phyloP scores from a whole-genome alignment of 2,113 vertebrate species.

The Heteronetta atricapilla region DNA sequence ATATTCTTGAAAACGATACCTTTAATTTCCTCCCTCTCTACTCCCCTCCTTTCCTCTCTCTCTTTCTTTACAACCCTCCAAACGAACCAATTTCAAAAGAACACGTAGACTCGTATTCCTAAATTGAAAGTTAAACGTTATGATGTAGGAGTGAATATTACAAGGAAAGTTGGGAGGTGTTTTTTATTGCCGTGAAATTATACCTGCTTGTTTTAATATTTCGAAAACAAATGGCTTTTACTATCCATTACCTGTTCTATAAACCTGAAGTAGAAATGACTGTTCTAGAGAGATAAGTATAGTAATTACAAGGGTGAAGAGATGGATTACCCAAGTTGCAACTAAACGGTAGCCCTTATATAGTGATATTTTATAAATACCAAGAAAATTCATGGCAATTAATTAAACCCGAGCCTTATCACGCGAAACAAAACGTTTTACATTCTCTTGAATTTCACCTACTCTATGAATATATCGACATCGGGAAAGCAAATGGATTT shows the following conservation, averaged over 20 bases:
- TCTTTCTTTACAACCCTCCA: background rate
- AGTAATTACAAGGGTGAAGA: conserved; percentile 61
- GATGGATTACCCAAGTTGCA: conserved; percentile 54
- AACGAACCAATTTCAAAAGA: background rate
- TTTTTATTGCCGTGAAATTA: conserved; percentile 2
- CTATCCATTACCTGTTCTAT: conserved; percentile 56
- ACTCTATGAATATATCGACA: conserved; percentile 14
- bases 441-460: conserved; percentile 50
- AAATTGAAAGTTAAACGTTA: conserved; percentile 38
- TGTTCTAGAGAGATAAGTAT: conserved; percentile 63
- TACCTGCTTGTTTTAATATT: conserved; percentile 49
- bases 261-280: conserved; percentile 54
- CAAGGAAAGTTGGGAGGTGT: background rate
- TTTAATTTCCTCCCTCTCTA: conserved; percentile 7
- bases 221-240: conserved; percentile 50
- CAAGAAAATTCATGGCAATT: conserved; percentile 57
- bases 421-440: conserved; percentile 46
- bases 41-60: background rate
- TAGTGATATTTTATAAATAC: conserved; percentile 68
- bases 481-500: conserved; percentile 58
- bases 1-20: conserved; percentile 1
- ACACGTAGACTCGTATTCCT: background rate
- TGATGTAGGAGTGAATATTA: background rate
- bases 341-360: conserved; percentile 52
- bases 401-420: conserved; percentile 63